Percentiles rank a stretch among this genome's conserved stretches.
Evolutionary conservation across 30 jellyfish, hydroid and myxozoan species (phyloP).

Genomic region (Hydractinia symbiolongicarpus): DNA sequence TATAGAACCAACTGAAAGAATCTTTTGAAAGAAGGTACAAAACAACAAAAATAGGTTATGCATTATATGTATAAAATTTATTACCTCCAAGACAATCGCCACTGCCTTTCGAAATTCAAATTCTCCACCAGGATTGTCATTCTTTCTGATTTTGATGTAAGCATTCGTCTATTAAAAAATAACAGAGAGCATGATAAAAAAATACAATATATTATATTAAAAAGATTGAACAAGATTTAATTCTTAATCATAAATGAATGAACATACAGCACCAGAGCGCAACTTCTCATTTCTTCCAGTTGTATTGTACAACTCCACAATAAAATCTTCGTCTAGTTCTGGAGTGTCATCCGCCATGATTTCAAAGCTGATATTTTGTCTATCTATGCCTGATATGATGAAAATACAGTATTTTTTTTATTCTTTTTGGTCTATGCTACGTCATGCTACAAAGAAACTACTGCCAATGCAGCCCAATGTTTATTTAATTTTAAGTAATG

Average conservation of each 20-base stretch:
- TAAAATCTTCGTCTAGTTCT: constrained; percentile 70
- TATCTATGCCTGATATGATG: constrained; percentile 42
- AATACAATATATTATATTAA: too few relatives aligned
- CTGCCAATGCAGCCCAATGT: too few relatives aligned
- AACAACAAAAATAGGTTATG: neutral
- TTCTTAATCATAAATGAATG: neutral
- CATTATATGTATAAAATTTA: neutral
- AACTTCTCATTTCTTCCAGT: constrained; percentile 64
- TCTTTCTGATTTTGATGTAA: constrained; percentile 44
- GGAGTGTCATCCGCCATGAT: constrained; percentile 71
- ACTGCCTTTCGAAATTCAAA: constrained; percentile 46
- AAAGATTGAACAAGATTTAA: too few relatives aligned
- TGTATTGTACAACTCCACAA: constrained; percentile 49
- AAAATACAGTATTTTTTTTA: neutral
- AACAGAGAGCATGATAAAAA: too few relatives aligned
- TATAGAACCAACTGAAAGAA: neutral
- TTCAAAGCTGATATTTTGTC: constrained; percentile 47
- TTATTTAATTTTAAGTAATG: too few relatives aligned
- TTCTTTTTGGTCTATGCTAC: too few relatives aligned
- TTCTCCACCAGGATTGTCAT: constrained; percentile 92
- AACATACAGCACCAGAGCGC: constrained; percentile 54
- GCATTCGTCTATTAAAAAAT: constrained; percentile 47
- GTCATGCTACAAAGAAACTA: too few relatives aligned
- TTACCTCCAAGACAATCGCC: constrained; percentile 50
- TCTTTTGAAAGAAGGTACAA: neutral